Conservation (phyloP, 64 coral and sea anemone species). For the Orbicella faveolata region DNA sequence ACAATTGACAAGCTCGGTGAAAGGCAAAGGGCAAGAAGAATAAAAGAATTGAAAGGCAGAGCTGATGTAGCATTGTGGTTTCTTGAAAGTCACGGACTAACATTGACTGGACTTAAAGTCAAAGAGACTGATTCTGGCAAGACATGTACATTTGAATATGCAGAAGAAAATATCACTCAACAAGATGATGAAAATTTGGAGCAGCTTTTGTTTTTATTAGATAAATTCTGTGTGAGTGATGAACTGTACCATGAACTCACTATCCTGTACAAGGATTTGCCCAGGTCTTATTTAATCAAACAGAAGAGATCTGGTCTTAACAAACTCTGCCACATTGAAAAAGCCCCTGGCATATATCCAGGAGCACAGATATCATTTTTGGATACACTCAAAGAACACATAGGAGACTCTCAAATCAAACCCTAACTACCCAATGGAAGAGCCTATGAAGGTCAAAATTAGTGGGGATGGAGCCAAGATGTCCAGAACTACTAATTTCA, state of each 20-base stretch:
- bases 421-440: neutral
- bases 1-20: no score
- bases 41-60: no score
- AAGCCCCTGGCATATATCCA: slow-evolving; percentile 24
- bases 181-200: neutral
- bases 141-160: no score
- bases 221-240: slow-evolving; percentile 52
- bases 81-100: no score
- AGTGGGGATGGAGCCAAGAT: slow-evolving; percentile 43
- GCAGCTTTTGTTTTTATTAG: slow-evolving; percentile 25
- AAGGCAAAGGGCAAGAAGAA: no score
- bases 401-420: slow-evolving; percentile 12
- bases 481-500: slow-evolving; percentile 32
- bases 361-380: slow-evolving; percentile 66
- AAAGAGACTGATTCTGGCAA: no score
- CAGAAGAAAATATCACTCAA: no score
- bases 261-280: slow-evolving; percentile 23
- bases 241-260: slow-evolving; percentile 57
- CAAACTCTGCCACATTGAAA: slow-evolving; percentile 45
- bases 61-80: no score
- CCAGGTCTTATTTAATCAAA: slow-evolving; percentile 64
- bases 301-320: slow-evolving; percentile 50
- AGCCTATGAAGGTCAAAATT: slow-evolving; percentile 48
- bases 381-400: slow-evolving; percentile 49
- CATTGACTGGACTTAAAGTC: no score